phyloP scores from a whole-genome alignment of 2,113 vertebrate species.

The Mormoops blainvillei region DNA sequence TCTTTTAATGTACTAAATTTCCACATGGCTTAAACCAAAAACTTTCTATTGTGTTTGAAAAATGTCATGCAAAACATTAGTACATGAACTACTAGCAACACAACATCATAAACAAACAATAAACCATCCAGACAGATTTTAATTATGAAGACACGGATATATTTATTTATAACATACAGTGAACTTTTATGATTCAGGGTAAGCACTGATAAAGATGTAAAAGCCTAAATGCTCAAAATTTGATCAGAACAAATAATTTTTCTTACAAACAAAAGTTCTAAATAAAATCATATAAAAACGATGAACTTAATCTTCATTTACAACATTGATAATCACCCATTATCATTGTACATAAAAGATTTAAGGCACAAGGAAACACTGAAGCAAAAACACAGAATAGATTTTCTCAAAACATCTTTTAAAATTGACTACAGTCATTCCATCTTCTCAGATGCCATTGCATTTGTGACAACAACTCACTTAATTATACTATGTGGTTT shows the following conservation, averaged over 20 bases:
- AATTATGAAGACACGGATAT: constrained; percentile 23
- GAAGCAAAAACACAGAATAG: background rate
- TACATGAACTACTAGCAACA: constrained; percentile 4
- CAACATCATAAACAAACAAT: background rate
- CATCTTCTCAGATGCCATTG: background rate
- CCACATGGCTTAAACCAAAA: background rate
- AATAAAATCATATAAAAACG: constrained; percentile 33
- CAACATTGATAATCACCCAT: background rate
- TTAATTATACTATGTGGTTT: background rate
- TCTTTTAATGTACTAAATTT: background rate
- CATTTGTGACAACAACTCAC: background rate
- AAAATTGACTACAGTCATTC: background rate
- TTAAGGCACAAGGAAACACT: background rate
- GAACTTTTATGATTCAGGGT: background rate
- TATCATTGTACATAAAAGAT: background rate
- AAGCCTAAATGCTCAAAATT: background rate
- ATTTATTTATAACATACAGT: background rate
- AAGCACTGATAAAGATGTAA: constrained; percentile 5
- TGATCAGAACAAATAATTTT: constrained; percentile 33
- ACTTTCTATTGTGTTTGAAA: background rate
- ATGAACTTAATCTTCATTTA: constrained; percentile 6
- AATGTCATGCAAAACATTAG: background rate
- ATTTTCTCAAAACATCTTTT: background rate
- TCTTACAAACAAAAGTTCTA: background rate
- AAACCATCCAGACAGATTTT: constrained; percentile 16